Percentiles rank a stretch among this genome's conserved stretches.
phyloP scores from a whole-genome alignment of 2,888 invertebrate species.

The Philereme vetulata region DNA sequence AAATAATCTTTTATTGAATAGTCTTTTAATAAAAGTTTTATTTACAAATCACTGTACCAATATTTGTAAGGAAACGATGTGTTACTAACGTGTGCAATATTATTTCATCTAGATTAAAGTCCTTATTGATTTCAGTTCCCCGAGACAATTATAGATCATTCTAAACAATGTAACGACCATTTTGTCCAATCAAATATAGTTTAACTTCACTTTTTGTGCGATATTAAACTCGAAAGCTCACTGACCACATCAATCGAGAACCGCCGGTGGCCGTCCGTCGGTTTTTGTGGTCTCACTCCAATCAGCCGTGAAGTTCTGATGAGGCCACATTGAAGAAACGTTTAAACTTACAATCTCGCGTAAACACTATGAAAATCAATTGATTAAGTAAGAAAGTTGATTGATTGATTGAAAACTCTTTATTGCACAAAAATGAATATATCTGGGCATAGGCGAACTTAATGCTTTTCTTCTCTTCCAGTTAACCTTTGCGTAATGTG shows the following conservation, averaged over 20 bases:
- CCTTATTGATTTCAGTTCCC: background rate
- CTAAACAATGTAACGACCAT: constrained; percentile 28
- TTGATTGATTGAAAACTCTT: too few species aligned
- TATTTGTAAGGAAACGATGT: background rate
- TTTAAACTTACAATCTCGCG: constrained; percentile 11
- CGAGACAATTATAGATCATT: constrained; percentile 7
- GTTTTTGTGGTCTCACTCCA: constrained; percentile 60
- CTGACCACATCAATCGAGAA: constrained; percentile 48
- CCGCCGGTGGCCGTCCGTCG: constrained; percentile 40
- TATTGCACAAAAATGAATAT: too few species aligned
- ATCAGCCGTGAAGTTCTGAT: constrained; percentile 63
- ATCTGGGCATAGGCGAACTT: too few species aligned
- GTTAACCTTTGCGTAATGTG: too few species aligned
- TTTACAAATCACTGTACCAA: background rate
- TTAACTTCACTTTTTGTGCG: constrained; percentile 36
- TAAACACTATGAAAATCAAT: too few species aligned
- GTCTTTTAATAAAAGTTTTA: too few species aligned
- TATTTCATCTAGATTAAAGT: background rate
- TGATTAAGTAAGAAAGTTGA: too few species aligned
- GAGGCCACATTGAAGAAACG: constrained; percentile 47
- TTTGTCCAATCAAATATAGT: constrained; percentile 10
- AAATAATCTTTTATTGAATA: background rate
- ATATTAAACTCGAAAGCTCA: constrained; percentile 19
- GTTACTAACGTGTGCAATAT: background rate
- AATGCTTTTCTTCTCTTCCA: too few species aligned